Percentiles rank a stretch among this genome's conserved stretches.
Conservation (phyloP, 2,113 vertebrate species). For the Ceyx cyanopectus region DNA sequence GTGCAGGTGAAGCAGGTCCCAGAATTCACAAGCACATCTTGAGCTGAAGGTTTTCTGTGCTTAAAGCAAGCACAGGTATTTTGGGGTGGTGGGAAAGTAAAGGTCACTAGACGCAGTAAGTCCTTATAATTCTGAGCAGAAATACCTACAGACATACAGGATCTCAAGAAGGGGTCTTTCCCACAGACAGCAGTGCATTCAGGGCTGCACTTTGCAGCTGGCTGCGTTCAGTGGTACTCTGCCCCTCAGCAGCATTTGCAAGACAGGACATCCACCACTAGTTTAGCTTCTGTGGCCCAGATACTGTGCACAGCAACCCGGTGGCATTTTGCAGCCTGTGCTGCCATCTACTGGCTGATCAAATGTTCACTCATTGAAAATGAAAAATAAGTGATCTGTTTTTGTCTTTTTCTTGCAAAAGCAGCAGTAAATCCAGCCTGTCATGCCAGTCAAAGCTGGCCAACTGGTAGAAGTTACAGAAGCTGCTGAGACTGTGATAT, state of each 20-base stretch:
- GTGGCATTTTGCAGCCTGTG: slow-evolving; percentile 57
- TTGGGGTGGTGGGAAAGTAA: neutral
- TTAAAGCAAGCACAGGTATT: neutral
- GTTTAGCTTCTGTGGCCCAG: rapidly evolving
- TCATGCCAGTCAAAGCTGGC: rapidly evolving
- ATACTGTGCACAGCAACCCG: neutral
- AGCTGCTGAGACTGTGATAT: neutral
- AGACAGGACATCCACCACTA: neutral
- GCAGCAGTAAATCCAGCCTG: neutral
- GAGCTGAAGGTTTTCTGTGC: neutral
- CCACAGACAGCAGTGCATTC: rapidly evolving
- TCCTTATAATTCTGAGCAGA: neutral
- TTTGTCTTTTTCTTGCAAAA: neutral
- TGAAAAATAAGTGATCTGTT: neutral
- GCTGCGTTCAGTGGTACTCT: rapidly evolving
- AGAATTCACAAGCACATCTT: neutral
- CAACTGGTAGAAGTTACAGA: neutral
- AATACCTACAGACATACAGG: rapidly evolving
- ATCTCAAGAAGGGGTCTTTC: neutral
- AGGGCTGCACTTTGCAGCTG: neutral
- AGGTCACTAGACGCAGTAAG: neutral
- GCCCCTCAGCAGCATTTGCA: neutral
- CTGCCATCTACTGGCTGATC: slow-evolving; percentile 76
- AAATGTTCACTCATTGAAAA: neutral
- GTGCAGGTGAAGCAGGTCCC: neutral